Evolutionary conservation across 2,888 invertebrate species (phyloP), one percentile per base, ranked within the genome.

Genomic region (Xanthorhoe spadicearia): DNA sequence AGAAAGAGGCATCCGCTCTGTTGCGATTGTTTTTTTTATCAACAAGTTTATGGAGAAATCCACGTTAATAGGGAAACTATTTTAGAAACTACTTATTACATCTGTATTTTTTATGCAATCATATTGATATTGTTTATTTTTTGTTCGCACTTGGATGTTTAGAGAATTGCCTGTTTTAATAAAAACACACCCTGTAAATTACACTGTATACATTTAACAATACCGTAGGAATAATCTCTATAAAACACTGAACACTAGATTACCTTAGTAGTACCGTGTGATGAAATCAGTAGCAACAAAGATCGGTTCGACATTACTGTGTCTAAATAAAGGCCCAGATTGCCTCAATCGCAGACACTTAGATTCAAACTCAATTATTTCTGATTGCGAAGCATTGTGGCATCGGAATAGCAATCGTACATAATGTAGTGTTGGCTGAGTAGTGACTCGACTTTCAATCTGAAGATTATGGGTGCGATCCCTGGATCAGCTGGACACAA

Each of bases 361-460:
- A 74, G 74, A 78, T 79, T 75, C 75, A 72, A 78, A 77, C 78
- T 76, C 81, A 80, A 82, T 82, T 80, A 79, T 77, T 77, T 80
- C 73, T 75, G 79, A 82, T 82, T 82, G 76, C 79, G 56, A 54
- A 73, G 68, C 63, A 75, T 79, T 79, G 66, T 72, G 68, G 60
- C 59, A 66, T 28, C 52, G 58, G 56, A 67, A 66, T 48, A 46
- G 51, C 68, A 54, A 46, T 58, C 19, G 53, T 48, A 57, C 18
- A 43, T 3, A 43, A 32, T 32, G 32, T 32, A 43, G 38, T 43
- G 13, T 43, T 43, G 38, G 38, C 10, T 13, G 13, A 13, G 38
- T 43, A 10, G 38, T 13, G 13, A 1, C 13, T 43, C 13, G 38
- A 43, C 13, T 43, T 32, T 43, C 3, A 43, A 43, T 43, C 38